These are phyloP conservation scores for Leucopternis melanops DNA, from an alignment of 2,113 vertebrate species.

Conservation along the genomic window DNA sequence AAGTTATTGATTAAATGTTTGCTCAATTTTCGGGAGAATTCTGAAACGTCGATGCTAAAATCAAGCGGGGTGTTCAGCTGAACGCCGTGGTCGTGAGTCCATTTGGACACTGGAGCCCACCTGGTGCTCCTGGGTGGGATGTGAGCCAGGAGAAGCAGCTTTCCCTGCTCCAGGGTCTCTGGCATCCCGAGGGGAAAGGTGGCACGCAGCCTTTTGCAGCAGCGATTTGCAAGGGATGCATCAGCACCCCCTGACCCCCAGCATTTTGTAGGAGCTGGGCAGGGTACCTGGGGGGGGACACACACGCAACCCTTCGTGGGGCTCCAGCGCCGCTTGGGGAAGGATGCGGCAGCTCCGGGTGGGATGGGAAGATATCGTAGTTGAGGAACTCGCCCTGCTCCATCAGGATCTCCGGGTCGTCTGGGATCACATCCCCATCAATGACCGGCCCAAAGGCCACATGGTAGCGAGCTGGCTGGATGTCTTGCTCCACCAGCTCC, in stretches of 20 bases:
- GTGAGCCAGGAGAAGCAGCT: not conserved
- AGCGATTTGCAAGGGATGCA: fast-evolving
- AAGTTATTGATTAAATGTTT: not conserved
- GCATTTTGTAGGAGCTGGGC: fast-evolving
- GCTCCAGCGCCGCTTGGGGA: not conserved
- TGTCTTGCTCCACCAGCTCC: slow-evolving; percentile 97
- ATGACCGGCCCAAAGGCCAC: slow-evolving; percentile 98
- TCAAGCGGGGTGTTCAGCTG: not conserved
- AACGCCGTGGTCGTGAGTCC: fast-evolving
- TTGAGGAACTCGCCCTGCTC: slow-evolving; percentile 99
- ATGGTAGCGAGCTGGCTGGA: slow-evolving; percentile 95
- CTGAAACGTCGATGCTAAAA: fast-evolving
- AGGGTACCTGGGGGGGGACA: not conserved
- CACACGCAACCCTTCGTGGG: fast-evolving
- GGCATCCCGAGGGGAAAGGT: not conserved
- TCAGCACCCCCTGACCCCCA: not conserved
- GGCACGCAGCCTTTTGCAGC: fast-evolving
- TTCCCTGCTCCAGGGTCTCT: not conserved
- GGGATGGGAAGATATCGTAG: slow-evolving; percentile 81
- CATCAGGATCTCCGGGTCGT: slow-evolving; percentile 98
- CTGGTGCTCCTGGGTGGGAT: not conserved
- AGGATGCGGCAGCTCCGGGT: not conserved
- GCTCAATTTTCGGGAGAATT: not conserved
- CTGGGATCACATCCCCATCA: slow-evolving; percentile 95
- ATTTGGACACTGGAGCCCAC: not conserved